phyloP scores from a whole-genome alignment of 2,797 vertebrate genomes.

The Nasua narica region DNA sequence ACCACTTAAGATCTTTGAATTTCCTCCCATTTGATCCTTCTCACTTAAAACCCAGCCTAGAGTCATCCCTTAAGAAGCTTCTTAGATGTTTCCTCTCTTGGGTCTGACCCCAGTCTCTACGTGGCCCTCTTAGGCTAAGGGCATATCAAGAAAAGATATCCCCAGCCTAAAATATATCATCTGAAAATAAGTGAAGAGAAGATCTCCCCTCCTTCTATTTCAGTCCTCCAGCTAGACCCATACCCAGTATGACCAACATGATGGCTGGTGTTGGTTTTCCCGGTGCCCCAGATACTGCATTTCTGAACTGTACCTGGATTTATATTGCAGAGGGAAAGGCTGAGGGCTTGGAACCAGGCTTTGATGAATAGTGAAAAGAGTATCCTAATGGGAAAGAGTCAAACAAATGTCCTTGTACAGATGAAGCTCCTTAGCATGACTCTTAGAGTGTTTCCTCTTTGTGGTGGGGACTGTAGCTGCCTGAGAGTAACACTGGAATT shows the following conservation, averaged over 20 bases:
- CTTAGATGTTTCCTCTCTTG: too few species aligned
- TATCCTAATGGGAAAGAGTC: background rate
- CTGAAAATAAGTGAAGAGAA: background rate
- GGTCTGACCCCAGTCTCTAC: too few species aligned
- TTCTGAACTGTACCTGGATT: background rate
- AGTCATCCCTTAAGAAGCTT: too few species aligned
- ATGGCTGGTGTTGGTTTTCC: background rate
- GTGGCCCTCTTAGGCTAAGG: too few species aligned
- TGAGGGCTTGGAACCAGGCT: background rate
- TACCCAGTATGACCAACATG: background rate
- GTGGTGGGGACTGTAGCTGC: background rate
- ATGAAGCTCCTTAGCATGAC: background rate
- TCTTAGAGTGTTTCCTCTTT: background rate
- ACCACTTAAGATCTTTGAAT: too few species aligned
- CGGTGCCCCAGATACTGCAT: background rate
- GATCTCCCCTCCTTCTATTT: background rate
- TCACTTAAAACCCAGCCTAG: too few species aligned
- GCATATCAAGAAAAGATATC: background rate
- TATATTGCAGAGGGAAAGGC: background rate
- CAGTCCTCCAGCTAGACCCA: background rate
- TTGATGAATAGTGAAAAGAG: background rate
- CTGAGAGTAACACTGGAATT: background rate
- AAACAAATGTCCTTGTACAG: background rate
- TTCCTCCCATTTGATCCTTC: too few species aligned
- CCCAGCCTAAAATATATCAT: background rate